phyloP scores from a whole-genome alignment of 2,888 invertebrate species.

The Parnassius mnemosyne region DNA sequence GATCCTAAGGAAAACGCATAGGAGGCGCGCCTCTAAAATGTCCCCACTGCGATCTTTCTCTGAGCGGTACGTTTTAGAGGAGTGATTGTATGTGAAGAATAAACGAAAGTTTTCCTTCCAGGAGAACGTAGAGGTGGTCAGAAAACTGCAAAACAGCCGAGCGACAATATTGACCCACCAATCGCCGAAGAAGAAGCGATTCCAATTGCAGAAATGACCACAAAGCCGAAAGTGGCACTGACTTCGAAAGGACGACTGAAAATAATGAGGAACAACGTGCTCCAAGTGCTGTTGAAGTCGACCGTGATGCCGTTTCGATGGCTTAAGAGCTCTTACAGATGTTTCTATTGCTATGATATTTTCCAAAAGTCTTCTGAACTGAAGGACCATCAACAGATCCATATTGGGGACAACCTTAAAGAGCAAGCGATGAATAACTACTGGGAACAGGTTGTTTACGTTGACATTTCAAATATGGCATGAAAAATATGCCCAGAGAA shows the following conservation, averaged over 20 bases:
- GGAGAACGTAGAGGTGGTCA: slow-evolving; percentile 67
- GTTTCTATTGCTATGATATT: slow-evolving; percentile 74
- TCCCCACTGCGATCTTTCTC: too few species aligned
- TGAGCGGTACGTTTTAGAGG: slow-evolving; percentile 6
- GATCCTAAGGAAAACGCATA: too few species aligned
- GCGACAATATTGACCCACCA: slow-evolving; percentile 19
- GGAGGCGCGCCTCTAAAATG: too few species aligned
- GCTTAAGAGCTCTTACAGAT: slow-evolving; percentile 71
- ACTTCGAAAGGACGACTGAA: slow-evolving; percentile 57
- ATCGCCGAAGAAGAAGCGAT: slow-evolving; percentile 24
- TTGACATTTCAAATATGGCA: slow-evolving; percentile 58
- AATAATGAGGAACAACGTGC: slow-evolving; percentile 63
- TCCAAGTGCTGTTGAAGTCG: slow-evolving; percentile 60
- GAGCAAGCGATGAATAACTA: slow-evolving; percentile 66
- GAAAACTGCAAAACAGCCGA: slow-evolving; percentile 38
- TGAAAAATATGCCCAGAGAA: slow-evolving; percentile 60
- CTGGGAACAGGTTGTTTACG: slow-evolving; percentile 68
- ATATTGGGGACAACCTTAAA: slow-evolving; percentile 53
- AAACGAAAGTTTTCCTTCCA: slow-evolving; percentile 64
- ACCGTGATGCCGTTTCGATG: slow-evolving; percentile 71
- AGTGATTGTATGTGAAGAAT: slow-evolving; percentile 23
- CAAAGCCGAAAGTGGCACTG: slow-evolving; percentile 31
- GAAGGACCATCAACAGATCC: slow-evolving; percentile 56
- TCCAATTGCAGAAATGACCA: slow-evolving; percentile 12
- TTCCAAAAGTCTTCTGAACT: slow-evolving; percentile 65